Conservation (phyloP, 2,797 vertebrate genomes). For the Coilia nasus region DNA sequence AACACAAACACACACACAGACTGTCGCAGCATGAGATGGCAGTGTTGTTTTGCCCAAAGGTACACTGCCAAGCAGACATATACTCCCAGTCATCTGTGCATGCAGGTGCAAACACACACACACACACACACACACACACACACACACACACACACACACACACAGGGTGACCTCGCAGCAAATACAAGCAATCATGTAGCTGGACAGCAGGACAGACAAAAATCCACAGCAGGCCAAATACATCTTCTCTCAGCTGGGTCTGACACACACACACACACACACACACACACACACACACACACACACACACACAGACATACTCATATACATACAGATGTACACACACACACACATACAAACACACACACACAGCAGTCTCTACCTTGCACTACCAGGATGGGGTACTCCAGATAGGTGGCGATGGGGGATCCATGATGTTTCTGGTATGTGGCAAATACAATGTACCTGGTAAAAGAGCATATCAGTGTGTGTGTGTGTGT, state of each 20-base stretch:
- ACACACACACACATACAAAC: constrained; percentile 32
- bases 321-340: background rate
- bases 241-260: background rate
- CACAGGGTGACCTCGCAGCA: background rate
- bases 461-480: background rate
- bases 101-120: background rate
- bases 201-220: background rate
- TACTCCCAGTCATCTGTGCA: background rate
- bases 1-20: background rate
- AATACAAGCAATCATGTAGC: constrained; percentile 9
- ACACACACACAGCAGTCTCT: background rate
- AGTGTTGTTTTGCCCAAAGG: no score
- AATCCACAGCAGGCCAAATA: background rate
- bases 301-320: background rate
- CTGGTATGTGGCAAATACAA: constrained; percentile 20
- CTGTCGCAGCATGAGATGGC: background rate
- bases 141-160: constrained; percentile 15
- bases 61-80: background rate
- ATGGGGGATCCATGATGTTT: constrained; percentile 11
- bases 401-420: constrained; percentile 2
- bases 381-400: constrained; percentile 13
- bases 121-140: background rate
- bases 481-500: background rate
- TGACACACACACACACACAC: background rate
- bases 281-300: background rate